These are phyloP conservation scores for Hyperoplus lanceolatus DNA, from an alignment of 2,797 vertebrate species.

Conservation along the genomic window DNA sequence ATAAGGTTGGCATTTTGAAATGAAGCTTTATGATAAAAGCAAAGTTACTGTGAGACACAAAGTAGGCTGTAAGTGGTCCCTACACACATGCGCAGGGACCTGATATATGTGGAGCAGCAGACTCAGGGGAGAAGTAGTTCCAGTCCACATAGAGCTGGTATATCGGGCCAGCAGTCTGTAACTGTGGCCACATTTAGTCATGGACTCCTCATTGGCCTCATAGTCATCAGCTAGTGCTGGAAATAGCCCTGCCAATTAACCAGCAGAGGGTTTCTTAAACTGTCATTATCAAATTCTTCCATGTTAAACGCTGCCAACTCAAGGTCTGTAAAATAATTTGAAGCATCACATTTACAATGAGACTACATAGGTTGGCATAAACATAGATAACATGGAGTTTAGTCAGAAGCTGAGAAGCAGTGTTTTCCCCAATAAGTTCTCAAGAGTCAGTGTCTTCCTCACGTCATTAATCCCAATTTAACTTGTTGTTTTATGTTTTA, in stretches of 20 bases:
- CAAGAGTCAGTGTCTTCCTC: not conserved
- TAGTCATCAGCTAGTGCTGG: slow-evolving; percentile 59
- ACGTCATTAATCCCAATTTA: slow-evolving; percentile 12
- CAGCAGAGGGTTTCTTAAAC: slow-evolving; percentile 48
- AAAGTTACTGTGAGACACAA: slow-evolving; percentile 25
- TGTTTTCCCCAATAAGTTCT: not conserved
- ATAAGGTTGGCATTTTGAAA: not conserved
- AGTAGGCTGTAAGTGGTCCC: slow-evolving; percentile 39
- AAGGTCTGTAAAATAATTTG: slow-evolving; percentile 24
- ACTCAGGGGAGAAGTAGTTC: slow-evolving; percentile 76
- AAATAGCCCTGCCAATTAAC: slow-evolving; percentile 74
- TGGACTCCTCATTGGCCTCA: slow-evolving; percentile 52
- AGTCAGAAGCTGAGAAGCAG: not conserved
- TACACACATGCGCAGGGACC: slow-evolving; percentile 50
- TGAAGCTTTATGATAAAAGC: not conserved
- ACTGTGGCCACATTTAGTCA: slow-evolving; percentile 70
- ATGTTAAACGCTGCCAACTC: slow-evolving; percentile 35
- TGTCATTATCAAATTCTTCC: slow-evolving; percentile 41
- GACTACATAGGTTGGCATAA: slow-evolving; percentile 18
- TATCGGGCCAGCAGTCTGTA: slow-evolving; percentile 60
- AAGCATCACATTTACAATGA: not conserved
- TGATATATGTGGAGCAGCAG: slow-evolving; percentile 76
- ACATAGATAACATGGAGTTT: not conserved
- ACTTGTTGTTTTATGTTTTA: slow-evolving; percentile 42
- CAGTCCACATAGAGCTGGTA: slow-evolving; percentile 59